Base-by-base conservation (phyloP, 2,113 vertebrate species). In the Centropus bengalensis region DNA sequence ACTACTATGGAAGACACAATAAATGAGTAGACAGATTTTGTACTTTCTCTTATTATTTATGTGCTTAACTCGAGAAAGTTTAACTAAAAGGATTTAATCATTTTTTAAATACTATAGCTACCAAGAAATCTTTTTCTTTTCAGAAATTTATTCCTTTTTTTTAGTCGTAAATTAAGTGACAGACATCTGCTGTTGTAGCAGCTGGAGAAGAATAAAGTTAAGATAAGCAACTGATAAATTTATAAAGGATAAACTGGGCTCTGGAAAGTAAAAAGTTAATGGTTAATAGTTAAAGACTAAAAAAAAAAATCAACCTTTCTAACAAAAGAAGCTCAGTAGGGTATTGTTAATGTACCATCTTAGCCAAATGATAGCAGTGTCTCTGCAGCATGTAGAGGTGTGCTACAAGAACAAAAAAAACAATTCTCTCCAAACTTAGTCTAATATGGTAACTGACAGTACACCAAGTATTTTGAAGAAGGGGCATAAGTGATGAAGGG, bases 191-290 rank as follows among this genome's bases (percentile, higher is more conserved):
- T 45, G 22, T 14, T 51, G 13, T 15, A 5, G 30, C 16, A 82
- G 38, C 9, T 86, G 28, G 32, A 68, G 20, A 80, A 64, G 32
- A 17, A 5, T 24, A 82, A 45, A 19, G 6, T 58, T n/a, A 54
- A 54, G 5, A n/a, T 22, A 71, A 44, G n/a, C 3, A 92, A 9
- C 13, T 45, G 27, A 36, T 27, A n/a, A 2, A 38, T 0, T 0
- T n/a, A 16, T 28, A 45, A 75, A 67, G 22, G 24, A 6, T 79
- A 26, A 64, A 42, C 12, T 38, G 20, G 22, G 36, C 11, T n/a
- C 38, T 9, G 8, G 8, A 55, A 79, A 47, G 24, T 14, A 27
- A 76, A 47, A 84, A 49, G 36, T 1, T n/a, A 51, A 70, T 20
- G 33, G 8, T 9, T 55, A 26, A 27, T 22, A 54, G 32, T 30